Evolutionary conservation across 2,888 invertebrate genomes (phyloP), one percentile per base, ranked within the genome.

Genomic region (Eilema sororculum): DNA sequence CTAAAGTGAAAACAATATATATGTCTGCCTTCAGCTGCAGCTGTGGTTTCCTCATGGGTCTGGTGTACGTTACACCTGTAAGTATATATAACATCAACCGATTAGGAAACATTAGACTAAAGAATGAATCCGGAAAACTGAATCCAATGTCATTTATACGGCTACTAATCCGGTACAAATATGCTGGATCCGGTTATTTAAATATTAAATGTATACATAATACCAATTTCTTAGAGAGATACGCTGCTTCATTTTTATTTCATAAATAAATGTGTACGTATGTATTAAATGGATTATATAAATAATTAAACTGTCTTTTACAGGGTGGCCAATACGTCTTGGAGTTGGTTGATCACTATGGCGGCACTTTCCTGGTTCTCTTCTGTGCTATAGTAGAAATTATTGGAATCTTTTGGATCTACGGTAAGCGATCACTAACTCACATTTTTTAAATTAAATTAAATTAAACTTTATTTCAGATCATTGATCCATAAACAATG

Each of bases 61-160:
- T 98, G 8, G 88, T 97, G 62, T 98, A 97, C 83, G 95, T 97
- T 8, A 98, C 98, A 20, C 98, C 97, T 76, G 98, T 97, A 92
- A 94, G 96, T 93, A 56, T 57, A 46, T 3, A 20, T 20, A 46
- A 46, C 5, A 16, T 20, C 4, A 20, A 16, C 20, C 4, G 6
- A 5, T 6, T 46, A 6, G 16, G 46, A 20, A 46, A 12, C 20
- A 20, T 20, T 46, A 16, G 16, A 41, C 16, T 16, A 41, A 4
- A 41, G 16, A 41, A 33, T 6, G 30, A 33, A 33, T 33, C 30
- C 8, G 30, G 30, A 33, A 33, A 28, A 28, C 28, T 28, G 28
- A 28, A 28, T 28, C 28, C 28, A 28, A 5, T 5, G 5, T 28
- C 28, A n/a, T 28, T 28, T 5, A 33, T 4, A 33, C 9, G 33